Evolutionary conservation across 2,888 invertebrate species (phyloP).

Genomic region (Pasiphila rectangulata): DNA sequence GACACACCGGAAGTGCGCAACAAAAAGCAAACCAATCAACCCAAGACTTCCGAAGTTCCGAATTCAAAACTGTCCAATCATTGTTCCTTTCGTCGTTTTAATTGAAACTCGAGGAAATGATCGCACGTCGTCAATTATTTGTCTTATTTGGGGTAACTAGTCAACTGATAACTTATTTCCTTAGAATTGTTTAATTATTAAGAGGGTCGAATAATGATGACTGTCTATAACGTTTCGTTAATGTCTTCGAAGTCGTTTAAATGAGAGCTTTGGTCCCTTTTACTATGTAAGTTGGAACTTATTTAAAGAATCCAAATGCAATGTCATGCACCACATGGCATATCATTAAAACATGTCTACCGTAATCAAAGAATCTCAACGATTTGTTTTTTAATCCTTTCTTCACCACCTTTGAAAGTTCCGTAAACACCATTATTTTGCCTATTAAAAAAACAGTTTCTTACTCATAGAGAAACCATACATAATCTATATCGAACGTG

Average conservation of each 20-base stretch:
- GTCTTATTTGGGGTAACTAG: conserved; percentile 27
- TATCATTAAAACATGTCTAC: conserved; percentile 26
- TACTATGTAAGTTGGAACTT: background rate
- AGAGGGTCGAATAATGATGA: conserved; percentile 39
- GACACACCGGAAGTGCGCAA: conserved; percentile 71
- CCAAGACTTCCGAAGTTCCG: conserved; percentile 62
- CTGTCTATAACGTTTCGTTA: background rate
- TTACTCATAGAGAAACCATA: too few species aligned
- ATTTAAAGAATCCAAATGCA: conserved; percentile 47
- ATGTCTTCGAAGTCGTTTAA: background rate
- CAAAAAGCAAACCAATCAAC: conserved; percentile 73
- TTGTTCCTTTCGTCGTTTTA: conserved; percentile 53
- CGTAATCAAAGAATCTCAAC: background rate
- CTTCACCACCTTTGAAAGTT: too few species aligned
- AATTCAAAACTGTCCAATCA: conserved; percentile 64
- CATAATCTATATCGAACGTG: background rate
- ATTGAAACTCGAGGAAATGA: conserved; percentile 33
- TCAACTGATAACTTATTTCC: conserved; percentile 45
- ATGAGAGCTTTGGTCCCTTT: background rate
- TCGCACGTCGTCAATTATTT: conserved; percentile 37
- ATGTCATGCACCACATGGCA: conserved; percentile 55
- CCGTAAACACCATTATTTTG: too few species aligned
- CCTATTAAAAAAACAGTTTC: too few species aligned
- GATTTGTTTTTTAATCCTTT: too few species aligned
- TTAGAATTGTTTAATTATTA: conserved; percentile 66